A percentile compares a stretch with the other conserved stretches of the same genome.
Conservation (phyloP, 1,140 invertebrate genomes). For the Apis mellifera region DNA sequence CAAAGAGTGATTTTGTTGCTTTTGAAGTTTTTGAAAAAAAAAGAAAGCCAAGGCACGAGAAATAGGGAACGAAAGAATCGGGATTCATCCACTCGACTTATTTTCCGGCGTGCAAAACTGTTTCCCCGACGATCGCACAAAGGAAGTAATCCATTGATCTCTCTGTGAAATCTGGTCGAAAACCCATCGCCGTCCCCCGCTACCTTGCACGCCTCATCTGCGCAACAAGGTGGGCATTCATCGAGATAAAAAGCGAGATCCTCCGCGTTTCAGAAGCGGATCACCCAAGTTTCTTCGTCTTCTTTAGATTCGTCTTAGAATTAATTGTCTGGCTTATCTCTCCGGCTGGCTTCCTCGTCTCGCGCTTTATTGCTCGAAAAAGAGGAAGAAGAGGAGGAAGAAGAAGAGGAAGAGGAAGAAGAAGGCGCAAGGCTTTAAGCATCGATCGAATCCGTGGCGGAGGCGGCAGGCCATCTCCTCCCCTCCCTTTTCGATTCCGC, state of each 20-base stretch:
- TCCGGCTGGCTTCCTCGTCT: conserved; percentile 59
- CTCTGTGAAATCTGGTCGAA: background rate
- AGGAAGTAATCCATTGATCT: background rate
- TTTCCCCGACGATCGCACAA: background rate
- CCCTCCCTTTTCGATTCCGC: conserved; percentile 16
- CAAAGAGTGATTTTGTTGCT: too few relatives aligned
- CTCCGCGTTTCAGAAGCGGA: conserved; percentile 49
- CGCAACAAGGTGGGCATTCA: conserved; percentile 39
- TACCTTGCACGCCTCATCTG: conserved; percentile 22
- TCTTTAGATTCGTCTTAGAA: conserved; percentile 72
- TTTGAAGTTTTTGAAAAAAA: too few relatives aligned
- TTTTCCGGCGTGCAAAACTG: background rate
- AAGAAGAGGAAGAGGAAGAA: conserved; percentile 15
- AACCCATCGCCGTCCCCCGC: background rate
- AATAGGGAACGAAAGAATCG: background rate
- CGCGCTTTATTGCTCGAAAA: conserved; percentile 60
- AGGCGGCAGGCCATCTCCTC: conserved; percentile 31
- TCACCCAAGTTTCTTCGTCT: conserved; percentile 61
- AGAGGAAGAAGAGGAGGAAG: too few relatives aligned
- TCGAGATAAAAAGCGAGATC: conserved; percentile 54
- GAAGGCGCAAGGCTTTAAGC: conserved; percentile 48
- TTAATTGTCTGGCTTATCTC: conserved; percentile 79
- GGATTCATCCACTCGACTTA: background rate
- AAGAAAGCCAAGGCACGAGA: too few relatives aligned
- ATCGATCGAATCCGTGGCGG: conserved; percentile 54